phyloP scores from a whole-genome alignment of 1,140 invertebrate species.

The Zaprionus ghesquierei region DNA sequence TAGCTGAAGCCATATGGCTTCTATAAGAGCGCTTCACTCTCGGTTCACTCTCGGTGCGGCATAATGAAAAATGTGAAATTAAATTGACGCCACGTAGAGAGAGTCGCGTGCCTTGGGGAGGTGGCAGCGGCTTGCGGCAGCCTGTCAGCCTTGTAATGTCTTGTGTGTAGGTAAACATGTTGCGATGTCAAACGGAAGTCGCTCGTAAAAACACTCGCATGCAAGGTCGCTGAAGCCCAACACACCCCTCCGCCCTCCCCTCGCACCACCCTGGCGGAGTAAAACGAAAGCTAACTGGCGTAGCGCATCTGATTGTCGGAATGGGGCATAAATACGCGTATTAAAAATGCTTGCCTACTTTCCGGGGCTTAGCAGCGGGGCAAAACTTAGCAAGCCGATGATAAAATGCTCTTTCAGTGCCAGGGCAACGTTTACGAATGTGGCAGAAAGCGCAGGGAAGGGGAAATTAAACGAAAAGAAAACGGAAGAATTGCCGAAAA shows the following conservation, averaged over 20 bases:
- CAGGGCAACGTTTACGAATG: conserved; percentile 9
- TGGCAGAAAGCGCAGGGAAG: background rate
- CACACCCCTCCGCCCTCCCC: background rate
- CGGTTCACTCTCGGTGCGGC: conserved; percentile 25
- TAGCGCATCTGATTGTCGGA: conserved; percentile 43
- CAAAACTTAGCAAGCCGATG: conserved; percentile 6
- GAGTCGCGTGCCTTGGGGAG: conserved; percentile 22
- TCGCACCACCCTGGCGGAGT: background rate
- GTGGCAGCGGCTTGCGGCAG: background rate
- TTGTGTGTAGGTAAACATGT: conserved; percentile 79
- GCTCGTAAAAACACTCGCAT: conserved; percentile 71
- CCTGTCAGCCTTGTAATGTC: conserved; percentile 71
- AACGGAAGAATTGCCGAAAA: no score
- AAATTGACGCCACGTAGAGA: conserved; percentile 73
- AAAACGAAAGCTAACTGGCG: conserved; percentile 38
- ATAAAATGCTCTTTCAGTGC: background rate
- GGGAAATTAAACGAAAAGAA: background rate
- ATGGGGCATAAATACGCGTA: conserved; percentile 32
- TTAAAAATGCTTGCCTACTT: conserved; percentile 65
- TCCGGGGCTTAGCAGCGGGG: background rate
- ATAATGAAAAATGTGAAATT: conserved; percentile 80
- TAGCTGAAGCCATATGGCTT: conserved; percentile 29
- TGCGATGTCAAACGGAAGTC: conserved; percentile 72
- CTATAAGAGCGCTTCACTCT: background rate
- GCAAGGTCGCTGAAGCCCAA: background rate